These are phyloP conservation scores for Exaiptasia diaphana DNA, from an alignment of 64 coral and sea anemone species.

Conservation along the genomic window DNA sequence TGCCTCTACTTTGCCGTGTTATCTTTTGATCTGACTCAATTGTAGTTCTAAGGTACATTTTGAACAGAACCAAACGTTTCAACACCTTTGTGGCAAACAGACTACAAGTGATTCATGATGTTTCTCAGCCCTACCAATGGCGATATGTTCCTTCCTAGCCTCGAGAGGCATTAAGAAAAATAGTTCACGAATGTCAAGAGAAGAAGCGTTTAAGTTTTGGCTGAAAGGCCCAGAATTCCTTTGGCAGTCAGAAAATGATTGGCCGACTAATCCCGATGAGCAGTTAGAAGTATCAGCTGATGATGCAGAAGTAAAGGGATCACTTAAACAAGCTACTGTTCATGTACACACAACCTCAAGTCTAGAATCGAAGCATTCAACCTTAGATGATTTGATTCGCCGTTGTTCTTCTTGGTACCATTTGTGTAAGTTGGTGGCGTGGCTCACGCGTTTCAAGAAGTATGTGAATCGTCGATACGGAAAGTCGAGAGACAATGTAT, in stretches of 20 bases:
- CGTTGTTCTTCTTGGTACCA: background rate
- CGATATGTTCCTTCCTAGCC: conserved; percentile 34
- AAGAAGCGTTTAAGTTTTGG: conserved; percentile 2
- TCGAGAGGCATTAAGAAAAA: conserved; percentile 11
- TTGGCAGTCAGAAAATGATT: background rate
- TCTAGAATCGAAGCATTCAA: background rate
- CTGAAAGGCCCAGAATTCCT: conserved; percentile 15
- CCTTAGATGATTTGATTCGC: background rate
- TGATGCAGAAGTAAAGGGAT: conserved; percentile 22
- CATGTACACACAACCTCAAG: background rate
- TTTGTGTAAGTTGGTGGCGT: background rate
- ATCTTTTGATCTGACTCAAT: conserved; percentile 41
- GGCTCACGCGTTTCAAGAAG: background rate
- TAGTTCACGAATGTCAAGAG: background rate
- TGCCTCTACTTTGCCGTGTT: background rate
- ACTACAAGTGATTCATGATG: conserved; percentile 19
- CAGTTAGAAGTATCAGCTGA: conserved; percentile 4
- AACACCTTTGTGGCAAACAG: conserved; percentile 44
- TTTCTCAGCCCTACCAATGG: conserved; percentile 6
- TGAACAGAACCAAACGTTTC: conserved; percentile 26
- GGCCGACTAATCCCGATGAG: conserved; percentile 22
- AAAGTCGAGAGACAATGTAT: background rate
- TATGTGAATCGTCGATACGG: background rate
- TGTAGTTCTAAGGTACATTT: conserved; percentile 10
- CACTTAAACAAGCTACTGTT: background rate